A percentile compares a stretch with the other conserved stretches of the same genome.
These are phyloP conservation scores for Tetropium fuscum DNA, from an alignment of 2,888 invertebrate species.

Conservation along the genomic window DNA sequence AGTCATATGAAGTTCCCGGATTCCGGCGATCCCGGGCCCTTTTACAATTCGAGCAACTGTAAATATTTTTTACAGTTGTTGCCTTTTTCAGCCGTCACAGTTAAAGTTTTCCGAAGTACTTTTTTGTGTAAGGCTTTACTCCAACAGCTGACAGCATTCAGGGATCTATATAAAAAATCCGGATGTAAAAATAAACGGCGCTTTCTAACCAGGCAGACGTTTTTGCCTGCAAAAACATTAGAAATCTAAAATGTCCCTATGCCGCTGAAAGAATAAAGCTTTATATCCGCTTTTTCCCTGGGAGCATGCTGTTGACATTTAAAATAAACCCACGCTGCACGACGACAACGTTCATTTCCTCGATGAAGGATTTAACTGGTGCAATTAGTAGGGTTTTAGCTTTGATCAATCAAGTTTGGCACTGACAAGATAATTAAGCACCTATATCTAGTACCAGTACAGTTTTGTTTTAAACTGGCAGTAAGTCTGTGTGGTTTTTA, in stretches of 20 bases:
- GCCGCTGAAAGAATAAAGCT: conserved; percentile 17
- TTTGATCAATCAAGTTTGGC: conserved; percentile 17
- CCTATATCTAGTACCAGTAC: conserved; percentile 2
- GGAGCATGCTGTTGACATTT: conserved; percentile 29
- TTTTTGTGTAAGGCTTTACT: conserved; percentile 21
- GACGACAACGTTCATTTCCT: conserved; percentile 24
- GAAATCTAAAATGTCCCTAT: conserved; percentile 27
- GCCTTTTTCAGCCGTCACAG: neutral
- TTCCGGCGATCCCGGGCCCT: conserved; percentile 8
- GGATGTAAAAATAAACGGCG: conserved; percentile 26
- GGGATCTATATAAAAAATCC: conserved; percentile 5
- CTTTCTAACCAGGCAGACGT: neutral
- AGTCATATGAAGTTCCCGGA: conserved; percentile 9
- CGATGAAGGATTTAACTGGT: conserved; percentile 21
- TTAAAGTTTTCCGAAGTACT: conserved; percentile 19
- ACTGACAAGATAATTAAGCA: conserved; percentile 24
- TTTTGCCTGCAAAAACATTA: conserved; percentile 26
- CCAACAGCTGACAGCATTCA: conserved; percentile 27
- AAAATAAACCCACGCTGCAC: conserved; percentile 28
- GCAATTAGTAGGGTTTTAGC: conserved; percentile 15
- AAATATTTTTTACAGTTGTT: conserved; percentile 16
- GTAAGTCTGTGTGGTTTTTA: no score
- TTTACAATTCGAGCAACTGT: conserved; percentile 9
- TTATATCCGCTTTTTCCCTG: conserved; percentile 1
- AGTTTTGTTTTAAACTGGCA: conserved; percentile 7